Base-by-base conservation (phyloP, 2,797 vertebrate genomes). In the Anguilla marmorata region DNA sequence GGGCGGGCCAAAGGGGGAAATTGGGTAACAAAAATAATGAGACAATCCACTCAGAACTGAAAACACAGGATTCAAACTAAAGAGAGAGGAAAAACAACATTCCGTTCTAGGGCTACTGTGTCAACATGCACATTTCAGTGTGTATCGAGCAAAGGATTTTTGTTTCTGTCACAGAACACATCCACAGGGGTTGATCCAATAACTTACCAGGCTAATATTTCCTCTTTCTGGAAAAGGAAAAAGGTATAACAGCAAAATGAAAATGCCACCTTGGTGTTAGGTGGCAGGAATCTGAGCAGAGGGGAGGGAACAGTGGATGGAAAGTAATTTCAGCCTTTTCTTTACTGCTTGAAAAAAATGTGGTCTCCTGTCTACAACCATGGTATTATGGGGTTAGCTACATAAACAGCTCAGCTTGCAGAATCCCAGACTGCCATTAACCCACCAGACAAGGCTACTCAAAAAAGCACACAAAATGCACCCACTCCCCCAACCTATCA, bases 71-170 rank as follows among this genome's bases (percentile, higher is more conserved):
- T 82, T 82, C 41, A 82, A 82, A 82, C 79, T 82, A 82, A 90
- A 84, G 85, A 85, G 86, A 54, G 33, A 45, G 86, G 66, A 66
- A 63, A 72, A 21, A 27, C 50, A 37, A 69, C 87, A 84, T 86
- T 85, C 84, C 89, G 89, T 76, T 88, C 90, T 89, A 87, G 52
- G 88, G 85, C 91, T 89, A 93, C 87, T 88, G 89, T 90, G 93
- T 91, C 60, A 94, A 93, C 95, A 96, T 96, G 95, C 96, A 94
- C 91, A 89, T 94, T 92, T 94, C 93, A 92, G 88, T 90, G 91
- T 90, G 88, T 90, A 92, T 89, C 89, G 94, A 94, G 91, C 89
- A 89, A 54, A 69, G 76, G 50, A 85, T 21, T 79, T 93, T 90
- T 90, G 74, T 76, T 82, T 86, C 89, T 85, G 87, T 66, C 87